Percentiles rank a stretch among this genome's conserved stretches.
phyloP scores from a whole-genome alignment of 2,113 vertebrate species.

The Psilopsiagon aurifrons region DNA sequence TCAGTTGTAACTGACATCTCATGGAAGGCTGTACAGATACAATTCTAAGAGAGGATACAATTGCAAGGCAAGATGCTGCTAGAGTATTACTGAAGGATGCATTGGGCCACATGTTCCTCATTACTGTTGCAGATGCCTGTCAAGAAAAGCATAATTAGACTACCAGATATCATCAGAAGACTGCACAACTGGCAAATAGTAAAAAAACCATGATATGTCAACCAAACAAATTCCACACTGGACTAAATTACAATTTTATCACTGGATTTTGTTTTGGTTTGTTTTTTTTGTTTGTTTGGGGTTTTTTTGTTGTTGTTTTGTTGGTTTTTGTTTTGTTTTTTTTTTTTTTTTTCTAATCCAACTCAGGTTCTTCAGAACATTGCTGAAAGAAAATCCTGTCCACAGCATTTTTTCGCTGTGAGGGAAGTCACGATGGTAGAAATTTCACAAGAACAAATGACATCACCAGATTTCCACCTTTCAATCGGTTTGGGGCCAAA shows the following conservation, averaged over 20 bases:
- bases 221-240: neutral
- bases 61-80: neutral
- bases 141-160: neutral
- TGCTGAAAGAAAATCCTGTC: neutral
- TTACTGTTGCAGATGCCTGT: neutral
- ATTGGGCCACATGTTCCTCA: neutral
- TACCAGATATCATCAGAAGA: neutral
- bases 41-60: neutral
- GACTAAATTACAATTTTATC: neutral
- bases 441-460: constrained; percentile 36
- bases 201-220: neutral
- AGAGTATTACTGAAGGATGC: neutral
- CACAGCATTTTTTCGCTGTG: neutral
- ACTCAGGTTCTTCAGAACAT: neutral
- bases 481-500: constrained; percentile 23
- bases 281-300: neutral
- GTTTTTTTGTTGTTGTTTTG: neutral
- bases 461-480: constrained; percentile 24
- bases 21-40: neutral
- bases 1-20: neutral
- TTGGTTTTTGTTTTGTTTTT: neutral
- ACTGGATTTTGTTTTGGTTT: neutral
- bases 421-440: neutral
- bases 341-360: neutral
- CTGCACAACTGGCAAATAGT: neutral